These are phyloP conservation scores for Indicator maculatus DNA, from an alignment of 2,113 vertebrate species.

Conservation along the genomic window DNA sequence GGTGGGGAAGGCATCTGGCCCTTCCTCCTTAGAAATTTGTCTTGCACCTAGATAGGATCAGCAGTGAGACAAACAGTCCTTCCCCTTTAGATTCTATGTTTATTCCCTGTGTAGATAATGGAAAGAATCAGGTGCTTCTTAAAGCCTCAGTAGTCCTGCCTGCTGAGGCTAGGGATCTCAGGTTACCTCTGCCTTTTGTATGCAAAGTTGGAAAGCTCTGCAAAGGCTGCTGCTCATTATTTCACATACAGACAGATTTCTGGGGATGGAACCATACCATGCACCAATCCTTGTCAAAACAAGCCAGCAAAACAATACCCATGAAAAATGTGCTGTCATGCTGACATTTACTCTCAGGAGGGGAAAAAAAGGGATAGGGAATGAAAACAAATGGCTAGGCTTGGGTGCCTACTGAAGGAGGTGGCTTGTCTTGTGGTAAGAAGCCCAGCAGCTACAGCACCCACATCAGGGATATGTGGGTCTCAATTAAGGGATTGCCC, in stretches of 20 bases:
- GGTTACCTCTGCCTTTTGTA: neutral
- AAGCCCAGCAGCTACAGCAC: rapidly evolving
- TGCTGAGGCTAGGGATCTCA: neutral
- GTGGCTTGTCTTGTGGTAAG: rapidly evolving
- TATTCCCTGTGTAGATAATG: neutral
- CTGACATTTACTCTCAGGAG: neutral
- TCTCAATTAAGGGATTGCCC: rapidly evolving
- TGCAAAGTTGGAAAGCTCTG: neutral
- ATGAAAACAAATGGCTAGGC: neutral
- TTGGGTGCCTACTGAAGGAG: neutral
- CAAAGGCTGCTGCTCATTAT: neutral
- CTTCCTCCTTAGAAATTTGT: neutral
- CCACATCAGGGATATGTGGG: neutral
- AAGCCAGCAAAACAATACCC: neutral
- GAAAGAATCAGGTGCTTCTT: neutral
- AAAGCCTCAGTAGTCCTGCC: neutral
- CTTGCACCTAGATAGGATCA: neutral
- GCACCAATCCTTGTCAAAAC: neutral
- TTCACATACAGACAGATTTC: neutral
- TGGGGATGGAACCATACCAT: rapidly evolving
- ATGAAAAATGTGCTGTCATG: slow-evolving; percentile 25
- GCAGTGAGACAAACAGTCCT: neutral
- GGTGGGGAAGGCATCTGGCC: neutral
- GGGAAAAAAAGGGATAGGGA: rapidly evolving
- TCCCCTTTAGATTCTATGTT: neutral